A percentile compares a stretch with the other conserved stretches of the same genome.
Conservation (phyloP, 2,888 invertebrate species). For the Marasmarcha lunaedactyla region DNA sequence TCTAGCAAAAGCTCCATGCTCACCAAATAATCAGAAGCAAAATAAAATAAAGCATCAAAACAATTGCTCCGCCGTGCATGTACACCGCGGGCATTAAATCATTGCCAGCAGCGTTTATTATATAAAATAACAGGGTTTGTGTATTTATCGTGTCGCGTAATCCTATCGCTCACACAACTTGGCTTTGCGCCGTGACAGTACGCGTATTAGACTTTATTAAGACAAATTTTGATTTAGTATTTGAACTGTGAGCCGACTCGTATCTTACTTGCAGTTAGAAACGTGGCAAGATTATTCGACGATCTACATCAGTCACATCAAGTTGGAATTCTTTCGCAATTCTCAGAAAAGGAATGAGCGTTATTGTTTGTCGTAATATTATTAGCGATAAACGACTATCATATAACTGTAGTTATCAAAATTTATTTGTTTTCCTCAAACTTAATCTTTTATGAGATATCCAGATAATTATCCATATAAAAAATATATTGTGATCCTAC, state of each 20-base stretch:
- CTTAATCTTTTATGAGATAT: conserved; percentile 35
- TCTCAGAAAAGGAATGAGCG: no score
- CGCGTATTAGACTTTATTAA: conserved; percentile 10
- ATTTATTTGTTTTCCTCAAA: conserved; percentile 52
- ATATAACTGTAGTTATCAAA: conserved; percentile 20
- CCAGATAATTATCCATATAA: no score
- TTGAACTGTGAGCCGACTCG: no score
- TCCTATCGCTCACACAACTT: conserved; percentile 22
- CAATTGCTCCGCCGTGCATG: conserved; percentile 3
- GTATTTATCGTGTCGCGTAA: conserved; percentile 26
- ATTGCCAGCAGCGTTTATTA: conserved; percentile 26
- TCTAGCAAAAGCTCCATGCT: not conserved
- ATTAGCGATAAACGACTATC: no score
- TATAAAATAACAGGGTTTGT: conserved; percentile 26
- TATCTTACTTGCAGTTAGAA: no score
- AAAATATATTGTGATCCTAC: no score
- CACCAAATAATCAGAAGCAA: not conserved
- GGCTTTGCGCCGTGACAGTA: conserved; percentile 5
- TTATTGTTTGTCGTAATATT: no score
- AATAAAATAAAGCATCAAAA: conserved; percentile 6
- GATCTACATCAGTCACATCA: no score
- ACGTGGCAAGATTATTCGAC: no score
- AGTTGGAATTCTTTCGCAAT: no score
- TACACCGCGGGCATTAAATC: conserved; percentile 19
- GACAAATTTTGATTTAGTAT: not conserved